Percentiles rank a stretch among this genome's conserved stretches.
Conservation (phyloP, 2,888 invertebrate genomes). For the Heteromurus nitidus region DNA sequence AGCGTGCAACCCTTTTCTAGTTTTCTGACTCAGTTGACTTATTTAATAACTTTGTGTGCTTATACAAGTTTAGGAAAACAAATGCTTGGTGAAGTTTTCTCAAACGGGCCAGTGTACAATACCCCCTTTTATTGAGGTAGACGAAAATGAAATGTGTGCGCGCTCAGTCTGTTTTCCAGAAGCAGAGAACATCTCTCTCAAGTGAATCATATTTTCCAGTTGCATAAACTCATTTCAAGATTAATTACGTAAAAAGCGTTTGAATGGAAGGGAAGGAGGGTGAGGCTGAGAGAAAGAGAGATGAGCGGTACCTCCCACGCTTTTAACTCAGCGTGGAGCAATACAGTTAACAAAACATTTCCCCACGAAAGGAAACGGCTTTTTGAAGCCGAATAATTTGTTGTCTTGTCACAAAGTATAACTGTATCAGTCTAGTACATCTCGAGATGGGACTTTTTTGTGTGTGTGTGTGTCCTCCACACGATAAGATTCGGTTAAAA, state of each 20-base stretch:
- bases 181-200: background rate
- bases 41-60: slow-evolving; percentile 11
- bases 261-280: background rate
- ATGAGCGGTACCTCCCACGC: slow-evolving; percentile 39
- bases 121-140: too few species aligned
- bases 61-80: background rate
- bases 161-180: too few species aligned
- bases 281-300: background rate
- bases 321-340: slow-evolving; percentile 1
- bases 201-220: slow-evolving; percentile 50
- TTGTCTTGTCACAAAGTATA: too few species aligned
- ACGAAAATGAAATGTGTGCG: too few species aligned
- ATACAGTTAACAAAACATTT: background rate
- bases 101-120: too few species aligned
- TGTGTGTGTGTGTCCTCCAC: background rate
- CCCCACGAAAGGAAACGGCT: background rate
- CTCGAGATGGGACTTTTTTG: too few species aligned
- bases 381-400: background rate
- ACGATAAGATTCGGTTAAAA: slow-evolving; percentile 4
- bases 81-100: background rate
- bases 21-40: slow-evolving; percentile 56
- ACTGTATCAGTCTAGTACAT: background rate
- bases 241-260: slow-evolving; percentile 43
- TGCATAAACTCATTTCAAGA: slow-evolving; percentile 27
- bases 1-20: slow-evolving; percentile 17